Evolutionary conservation across 2,113 vertebrate species (phyloP).

Genomic region (Paracanthobrama guichenoti): DNA sequence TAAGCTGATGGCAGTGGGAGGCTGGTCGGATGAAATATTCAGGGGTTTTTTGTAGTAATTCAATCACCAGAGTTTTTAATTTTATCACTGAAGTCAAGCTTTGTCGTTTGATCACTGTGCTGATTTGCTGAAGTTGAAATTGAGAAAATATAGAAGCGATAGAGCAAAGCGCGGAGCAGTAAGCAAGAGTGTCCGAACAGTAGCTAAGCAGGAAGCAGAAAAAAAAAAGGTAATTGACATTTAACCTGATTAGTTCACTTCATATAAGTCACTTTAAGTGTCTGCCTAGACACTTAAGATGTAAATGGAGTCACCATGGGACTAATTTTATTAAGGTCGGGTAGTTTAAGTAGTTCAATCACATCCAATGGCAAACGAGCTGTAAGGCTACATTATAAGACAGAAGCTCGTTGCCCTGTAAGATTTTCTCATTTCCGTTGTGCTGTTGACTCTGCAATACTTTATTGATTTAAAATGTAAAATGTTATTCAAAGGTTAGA

Average conservation of each 20-base stretch:
- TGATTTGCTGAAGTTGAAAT: too few relatives aligned
- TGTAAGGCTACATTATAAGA: background rate
- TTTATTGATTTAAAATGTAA: too few relatives aligned
- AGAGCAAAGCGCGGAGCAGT: too few relatives aligned
- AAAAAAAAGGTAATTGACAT: constrained; percentile 29
- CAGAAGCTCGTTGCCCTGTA: background rate
- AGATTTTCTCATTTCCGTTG: background rate
- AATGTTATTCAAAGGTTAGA: background rate
- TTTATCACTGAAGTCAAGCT: too few relatives aligned
- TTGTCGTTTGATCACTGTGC: too few relatives aligned
- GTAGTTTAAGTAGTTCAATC: constrained; percentile 19
- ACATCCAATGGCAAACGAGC: background rate
- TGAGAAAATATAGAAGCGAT: too few relatives aligned
- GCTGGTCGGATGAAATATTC: too few relatives aligned
- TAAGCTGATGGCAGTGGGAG: too few relatives aligned
- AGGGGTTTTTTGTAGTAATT: too few relatives aligned
- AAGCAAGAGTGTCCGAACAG: too few relatives aligned
- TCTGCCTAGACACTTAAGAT: background rate
- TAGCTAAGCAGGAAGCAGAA: too few relatives aligned
- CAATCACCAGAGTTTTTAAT: too few relatives aligned
- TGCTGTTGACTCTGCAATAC: background rate
- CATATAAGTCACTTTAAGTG: background rate
- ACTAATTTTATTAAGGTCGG: background rate
- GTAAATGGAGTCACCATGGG: constrained; percentile 19
- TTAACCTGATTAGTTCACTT: constrained; percentile 4